Evolutionary conservation across 1,140 invertebrate genomes (phyloP), one percentile per base, ranked within the genome.

Genomic region (Drosophila parvula): DNA sequence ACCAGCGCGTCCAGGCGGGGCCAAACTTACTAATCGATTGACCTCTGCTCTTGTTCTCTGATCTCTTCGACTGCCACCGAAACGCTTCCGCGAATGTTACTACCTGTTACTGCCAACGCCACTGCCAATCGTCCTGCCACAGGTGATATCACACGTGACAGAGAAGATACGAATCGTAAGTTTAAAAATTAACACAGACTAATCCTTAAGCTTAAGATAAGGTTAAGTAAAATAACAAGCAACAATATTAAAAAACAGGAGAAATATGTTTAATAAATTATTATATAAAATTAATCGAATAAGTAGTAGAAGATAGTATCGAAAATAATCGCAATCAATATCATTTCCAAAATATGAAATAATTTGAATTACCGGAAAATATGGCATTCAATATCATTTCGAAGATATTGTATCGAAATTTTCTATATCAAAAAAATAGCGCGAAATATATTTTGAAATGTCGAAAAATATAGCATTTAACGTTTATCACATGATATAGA

Each of bases 151-250:
- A 93, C 94, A 75, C 92, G 94, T 89, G 94, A 94, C 92, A 92
- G 94, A 81, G 94, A 94, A 92, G 94, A 94, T 84, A 94, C 94
- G 55, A 94, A 93, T 91, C 92, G 94, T 94, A 92, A 94, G 94
- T 94, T 64, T 55, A 44, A 16, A 10, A 11, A 44, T 18, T 44
- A 55, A 38, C 51, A 12, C 18, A 5, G 8, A 38, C 34, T 55
- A 38, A 55, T 10, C 32, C 5, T 22, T 53, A 53, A 8, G 12
- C 51, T 22, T 55, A 38, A 38, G 34, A 0, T 27, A 10, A 36
- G 8, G 50, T 18, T 22, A 14, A 0, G 14, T 28, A 48, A 30
- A 48, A 9, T 27, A 47, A 47, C 4, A 8, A 8, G 14, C 22
- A 22, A 22, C 22, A n/a, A 45, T n/a, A 48, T 14, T 12, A 3